Conservation (phyloP, 2,113 vertebrate genomes). For the Neotragus moschatus region DNA sequence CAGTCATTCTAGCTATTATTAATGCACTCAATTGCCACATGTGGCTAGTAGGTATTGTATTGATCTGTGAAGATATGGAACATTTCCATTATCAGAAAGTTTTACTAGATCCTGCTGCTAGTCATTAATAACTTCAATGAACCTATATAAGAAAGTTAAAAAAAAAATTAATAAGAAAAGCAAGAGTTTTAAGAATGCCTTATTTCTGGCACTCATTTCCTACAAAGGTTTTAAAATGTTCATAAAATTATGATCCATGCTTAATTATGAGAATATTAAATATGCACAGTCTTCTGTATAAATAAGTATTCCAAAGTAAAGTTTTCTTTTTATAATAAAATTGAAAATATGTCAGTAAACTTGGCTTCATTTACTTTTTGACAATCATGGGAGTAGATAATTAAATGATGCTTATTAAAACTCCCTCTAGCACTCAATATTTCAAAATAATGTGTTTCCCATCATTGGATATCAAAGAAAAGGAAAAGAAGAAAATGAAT, state of each 20-base stretch:
- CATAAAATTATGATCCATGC: neutral
- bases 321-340: slow-evolving; percentile 3
- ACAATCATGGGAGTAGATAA: slow-evolving; percentile 36
- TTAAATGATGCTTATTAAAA: slow-evolving; percentile 55
- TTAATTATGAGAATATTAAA: slow-evolving; percentile 8
- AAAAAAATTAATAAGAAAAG: neutral
- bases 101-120: neutral
- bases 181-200: neutral
- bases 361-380: slow-evolving; percentile 44
- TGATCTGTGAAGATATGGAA: neutral
- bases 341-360: neutral
- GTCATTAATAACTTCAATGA: neutral
- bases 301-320: neutral
- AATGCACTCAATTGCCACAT: neutral
- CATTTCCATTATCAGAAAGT: neutral
- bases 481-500: neutral
- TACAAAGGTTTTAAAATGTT: neutral
- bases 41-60: too few species aligned
- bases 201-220: neutral
- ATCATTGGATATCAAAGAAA: slow-evolving; percentile 8
- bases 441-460: slow-evolving; percentile 12
- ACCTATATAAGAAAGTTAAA: neutral
- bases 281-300: neutral
- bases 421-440: neutral
- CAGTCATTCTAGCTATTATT: neutral